These are phyloP conservation scores for Hyperopisus bebe DNA, from an alignment of 2,113 vertebrate species.

Conservation along the genomic window DNA sequence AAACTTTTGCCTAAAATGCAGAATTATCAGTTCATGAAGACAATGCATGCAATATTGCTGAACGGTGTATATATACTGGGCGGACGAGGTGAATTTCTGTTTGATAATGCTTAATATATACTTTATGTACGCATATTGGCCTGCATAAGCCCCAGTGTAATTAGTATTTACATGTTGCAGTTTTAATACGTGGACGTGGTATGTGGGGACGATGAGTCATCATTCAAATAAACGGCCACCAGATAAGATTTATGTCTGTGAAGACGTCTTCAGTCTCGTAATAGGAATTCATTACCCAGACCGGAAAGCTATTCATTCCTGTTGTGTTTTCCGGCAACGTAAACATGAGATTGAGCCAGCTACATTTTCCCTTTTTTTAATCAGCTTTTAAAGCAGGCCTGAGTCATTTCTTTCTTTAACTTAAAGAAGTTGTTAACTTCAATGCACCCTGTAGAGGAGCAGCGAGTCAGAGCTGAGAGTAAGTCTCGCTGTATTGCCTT, in stretches of 20 bases:
- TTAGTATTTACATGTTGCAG: not conserved
- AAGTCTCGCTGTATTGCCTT: slow-evolving; percentile 57
- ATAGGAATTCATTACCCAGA: not conserved
- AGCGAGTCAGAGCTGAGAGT: slow-evolving; percentile 36
- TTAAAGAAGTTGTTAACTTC: not conserved
- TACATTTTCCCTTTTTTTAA: not conserved
- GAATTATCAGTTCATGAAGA: not conserved
- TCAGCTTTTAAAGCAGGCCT: not conserved
- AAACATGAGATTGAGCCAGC: not conserved
- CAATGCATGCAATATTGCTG: not conserved
- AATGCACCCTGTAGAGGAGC: not conserved
- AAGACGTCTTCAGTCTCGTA: not conserved
- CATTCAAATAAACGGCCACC: not conserved
- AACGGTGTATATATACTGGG: not conserved
- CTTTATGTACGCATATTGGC: not conserved
- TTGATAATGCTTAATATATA: not conserved
- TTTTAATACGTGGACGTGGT: not conserved
- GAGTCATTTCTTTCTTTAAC: not conserved
- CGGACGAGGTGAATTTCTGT: not conserved
- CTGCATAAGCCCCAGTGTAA: not conserved
- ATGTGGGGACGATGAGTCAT: not conserved
- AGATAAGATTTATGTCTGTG: not conserved
- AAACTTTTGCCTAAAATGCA: not conserved
- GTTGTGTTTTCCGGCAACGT: not conserved
- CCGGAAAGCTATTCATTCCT: not conserved